Evolutionary conservation across 2,888 invertebrate species (phyloP).

Genomic region (Horisme vitalbata): DNA sequence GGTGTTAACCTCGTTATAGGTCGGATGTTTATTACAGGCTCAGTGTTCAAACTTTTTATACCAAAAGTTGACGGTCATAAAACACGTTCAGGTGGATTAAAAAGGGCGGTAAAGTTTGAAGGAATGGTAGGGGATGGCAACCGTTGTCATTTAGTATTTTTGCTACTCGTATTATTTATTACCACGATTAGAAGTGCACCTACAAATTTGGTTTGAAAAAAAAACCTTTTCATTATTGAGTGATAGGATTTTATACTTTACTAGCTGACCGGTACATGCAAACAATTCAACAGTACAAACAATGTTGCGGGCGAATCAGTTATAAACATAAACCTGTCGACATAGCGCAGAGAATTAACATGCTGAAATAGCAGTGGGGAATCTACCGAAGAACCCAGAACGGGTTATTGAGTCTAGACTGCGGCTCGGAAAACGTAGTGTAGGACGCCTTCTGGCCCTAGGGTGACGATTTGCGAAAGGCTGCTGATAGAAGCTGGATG

Average conservation of each 20-base stretch:
- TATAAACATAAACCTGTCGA: too few relatives aligned
- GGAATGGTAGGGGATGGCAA: conserved; percentile 30
- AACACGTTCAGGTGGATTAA: conserved; percentile 75
- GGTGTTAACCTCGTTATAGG: conserved; percentile 40
- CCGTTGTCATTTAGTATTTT: conserved; percentile 35
- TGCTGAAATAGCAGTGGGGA: too few relatives aligned
- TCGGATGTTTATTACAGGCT: conserved; percentile 60
- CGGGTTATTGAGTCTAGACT: too few relatives aligned
- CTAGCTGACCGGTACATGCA: too few relatives aligned
- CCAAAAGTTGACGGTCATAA: conserved; percentile 73
- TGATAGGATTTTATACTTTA: too few relatives aligned
- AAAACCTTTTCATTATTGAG: too few relatives aligned
- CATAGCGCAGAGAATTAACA: too few relatives aligned
- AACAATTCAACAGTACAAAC: not conserved
- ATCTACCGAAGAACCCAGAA: too few relatives aligned
- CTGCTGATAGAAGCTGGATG: too few relatives aligned
- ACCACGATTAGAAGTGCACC: conserved; percentile 30
- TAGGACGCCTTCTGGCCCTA: too few relatives aligned
- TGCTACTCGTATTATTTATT: conserved; percentile 37
- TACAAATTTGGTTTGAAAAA: not conserved
- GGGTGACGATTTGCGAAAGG: too few relatives aligned
- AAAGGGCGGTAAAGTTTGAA: conserved; percentile 54
- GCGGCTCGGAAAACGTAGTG: too few relatives aligned
- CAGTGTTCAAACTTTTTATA: conserved; percentile 69
- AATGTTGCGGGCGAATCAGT: conserved; percentile 22